Conservation (phyloP, 53 echinoderm and acorn worm genomes). For the Mesocentrotus franciscanus region DNA sequence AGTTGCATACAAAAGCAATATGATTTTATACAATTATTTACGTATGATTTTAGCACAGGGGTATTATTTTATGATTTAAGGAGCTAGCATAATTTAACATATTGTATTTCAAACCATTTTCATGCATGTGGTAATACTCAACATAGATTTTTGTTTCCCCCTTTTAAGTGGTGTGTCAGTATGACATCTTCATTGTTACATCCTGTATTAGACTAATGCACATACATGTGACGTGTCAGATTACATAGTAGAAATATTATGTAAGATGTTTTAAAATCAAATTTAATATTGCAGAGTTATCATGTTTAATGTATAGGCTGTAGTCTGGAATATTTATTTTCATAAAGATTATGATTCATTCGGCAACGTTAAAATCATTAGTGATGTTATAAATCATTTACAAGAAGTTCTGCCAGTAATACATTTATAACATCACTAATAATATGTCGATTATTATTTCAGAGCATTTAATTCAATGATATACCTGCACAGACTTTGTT, state of each 20-base stretch:
- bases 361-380: too few relatives aligned
- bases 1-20: not conserved
- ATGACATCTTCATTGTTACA: not conserved
- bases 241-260: conserved; percentile 1
- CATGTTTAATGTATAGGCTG: not conserved
- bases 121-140: conserved; percentile 52
- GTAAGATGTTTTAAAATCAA: not conserved
- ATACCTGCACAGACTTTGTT: not conserved
- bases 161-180: not conserved
- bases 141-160: not conserved
- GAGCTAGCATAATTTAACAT: conserved; percentile 4
- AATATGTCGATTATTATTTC: not conserved
- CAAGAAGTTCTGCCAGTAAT: too few relatives aligned
- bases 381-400: too few relatives aligned
- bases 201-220: not conserved
- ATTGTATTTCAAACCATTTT: conserved; percentile 11
- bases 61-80: not conserved
- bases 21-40: conserved; percentile 32
- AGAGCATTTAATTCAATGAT: not conserved
- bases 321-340: not conserved
- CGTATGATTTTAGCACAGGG: conserved; percentile 9
- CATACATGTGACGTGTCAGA: not conserved
- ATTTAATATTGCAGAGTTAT: not conserved
- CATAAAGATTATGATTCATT: too few relatives aligned
- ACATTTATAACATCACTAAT: too few relatives aligned